Evolutionary conservation across 2,113 vertebrate species (phyloP).

Genomic region (Catagonus wagneri): DNA sequence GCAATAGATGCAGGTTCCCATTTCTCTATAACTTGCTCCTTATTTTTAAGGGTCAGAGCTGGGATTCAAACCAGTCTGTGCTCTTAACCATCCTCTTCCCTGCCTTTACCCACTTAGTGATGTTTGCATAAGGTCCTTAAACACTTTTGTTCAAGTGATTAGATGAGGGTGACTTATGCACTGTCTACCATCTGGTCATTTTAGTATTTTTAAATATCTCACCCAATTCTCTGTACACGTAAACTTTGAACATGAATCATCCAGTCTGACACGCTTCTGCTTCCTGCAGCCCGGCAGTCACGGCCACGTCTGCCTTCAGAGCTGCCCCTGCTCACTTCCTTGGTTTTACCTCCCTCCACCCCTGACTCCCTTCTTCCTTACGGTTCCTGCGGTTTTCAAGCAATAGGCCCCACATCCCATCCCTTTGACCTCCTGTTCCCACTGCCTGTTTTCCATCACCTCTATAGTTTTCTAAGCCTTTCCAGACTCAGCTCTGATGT

Average conservation of each 20-base stretch:
- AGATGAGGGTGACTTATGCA: neutral
- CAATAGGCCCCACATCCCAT: neutral
- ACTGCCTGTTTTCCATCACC: neutral
- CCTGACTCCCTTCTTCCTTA: neutral
- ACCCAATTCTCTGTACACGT: neutral
- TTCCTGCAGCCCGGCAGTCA: neutral
- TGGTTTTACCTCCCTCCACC: neutral
- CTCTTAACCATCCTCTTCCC: neutral
- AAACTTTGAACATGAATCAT: neutral
- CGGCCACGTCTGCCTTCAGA: neutral
- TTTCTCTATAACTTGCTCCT: neutral
- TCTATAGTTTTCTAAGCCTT: neutral
- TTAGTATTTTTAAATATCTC: neutral
- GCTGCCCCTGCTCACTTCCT: neutral
- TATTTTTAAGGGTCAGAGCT: neutral
- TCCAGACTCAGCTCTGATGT: neutral
- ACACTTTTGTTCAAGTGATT: neutral
- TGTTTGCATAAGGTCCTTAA: neutral
- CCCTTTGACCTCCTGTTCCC: neutral
- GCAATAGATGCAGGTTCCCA: neutral
- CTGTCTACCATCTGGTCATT: neutral
- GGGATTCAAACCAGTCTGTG: neutral
- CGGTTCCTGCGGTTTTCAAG: neutral
- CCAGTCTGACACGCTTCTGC: neutral
- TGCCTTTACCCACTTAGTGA: neutral